Percentiles rank a stretch among this genome's conserved stretches.
Evolutionary conservation across 2,113 vertebrate species (phyloP).

Genomic region (Gambusia affinis): DNA sequence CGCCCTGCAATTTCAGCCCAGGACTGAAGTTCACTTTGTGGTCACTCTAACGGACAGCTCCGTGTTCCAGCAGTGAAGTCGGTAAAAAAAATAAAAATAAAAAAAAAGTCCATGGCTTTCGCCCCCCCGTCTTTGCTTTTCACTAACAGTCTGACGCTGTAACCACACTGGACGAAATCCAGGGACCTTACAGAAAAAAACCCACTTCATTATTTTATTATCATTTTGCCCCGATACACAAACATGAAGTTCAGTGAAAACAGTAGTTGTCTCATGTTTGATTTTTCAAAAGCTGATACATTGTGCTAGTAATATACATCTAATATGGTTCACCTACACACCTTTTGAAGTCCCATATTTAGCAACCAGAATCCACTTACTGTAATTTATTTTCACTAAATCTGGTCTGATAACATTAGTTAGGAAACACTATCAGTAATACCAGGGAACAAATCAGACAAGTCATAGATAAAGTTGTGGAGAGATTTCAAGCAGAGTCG

Average conservation of each 20-base stretch:
- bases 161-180: not conserved
- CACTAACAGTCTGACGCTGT: not conserved
- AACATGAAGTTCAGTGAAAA: not conserved
- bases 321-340: too few relatives aligned
- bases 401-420: too few relatives aligned
- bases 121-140: not conserved
- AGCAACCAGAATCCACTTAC: not conserved
- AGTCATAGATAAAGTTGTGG: not conserved
- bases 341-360: not conserved
- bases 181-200: too few relatives aligned
- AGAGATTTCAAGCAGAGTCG: not conserved
- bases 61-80: slow-evolving; percentile 36
- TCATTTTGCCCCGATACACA: not conserved
- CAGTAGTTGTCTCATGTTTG: not conserved
- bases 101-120: not conserved
- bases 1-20: slow-evolving; percentile 61
- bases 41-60: slow-evolving; percentile 44
- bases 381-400: not conserved
- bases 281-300: not conserved
- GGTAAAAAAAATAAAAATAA: too few relatives aligned
- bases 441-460: too few relatives aligned
- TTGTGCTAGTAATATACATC: too few relatives aligned
- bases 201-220: not conserved
- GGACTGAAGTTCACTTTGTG: slow-evolving; percentile 50
- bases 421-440: too few relatives aligned